Conservation (phyloP, 2,113 vertebrate species). For the Limanda limanda region DNA sequence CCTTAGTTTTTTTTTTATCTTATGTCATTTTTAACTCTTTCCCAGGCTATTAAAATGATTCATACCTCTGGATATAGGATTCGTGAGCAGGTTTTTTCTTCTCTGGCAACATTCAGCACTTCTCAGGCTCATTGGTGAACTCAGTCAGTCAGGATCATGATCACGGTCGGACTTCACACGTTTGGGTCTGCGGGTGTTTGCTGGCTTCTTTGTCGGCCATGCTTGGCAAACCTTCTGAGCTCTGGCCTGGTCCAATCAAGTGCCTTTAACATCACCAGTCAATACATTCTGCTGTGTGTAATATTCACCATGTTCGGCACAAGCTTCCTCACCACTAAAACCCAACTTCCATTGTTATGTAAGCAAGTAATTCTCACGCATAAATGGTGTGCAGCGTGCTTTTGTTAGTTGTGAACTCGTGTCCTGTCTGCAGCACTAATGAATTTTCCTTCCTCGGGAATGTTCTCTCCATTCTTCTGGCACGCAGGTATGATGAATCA, state of each 20-base stretch:
- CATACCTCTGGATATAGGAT: slow-evolving; percentile 20
- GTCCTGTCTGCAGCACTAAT: slow-evolving; percentile 13
- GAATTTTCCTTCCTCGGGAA: slow-evolving; percentile 22
- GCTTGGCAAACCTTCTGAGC: slow-evolving; percentile 50
- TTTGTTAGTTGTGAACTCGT: slow-evolving; percentile 5
- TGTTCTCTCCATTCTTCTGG: slow-evolving; percentile 40
- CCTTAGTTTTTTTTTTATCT: slow-evolving; percentile 20
- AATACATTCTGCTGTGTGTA: slow-evolving; percentile 36
- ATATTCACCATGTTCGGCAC: slow-evolving; percentile 55
- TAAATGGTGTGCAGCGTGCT: slow-evolving; percentile 2
- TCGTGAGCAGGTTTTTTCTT: neutral
- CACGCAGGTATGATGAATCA: slow-evolving; percentile 95
- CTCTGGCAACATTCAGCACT: slow-evolving; percentile 5
- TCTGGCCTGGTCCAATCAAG: slow-evolving; percentile 74
- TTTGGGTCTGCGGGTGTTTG: slow-evolving; percentile 18
- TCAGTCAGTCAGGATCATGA: neutral
- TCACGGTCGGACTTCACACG: neutral
- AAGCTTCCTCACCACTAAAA: slow-evolving; percentile 72
- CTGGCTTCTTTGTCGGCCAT: neutral
- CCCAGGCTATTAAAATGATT: slow-evolving; percentile 47
- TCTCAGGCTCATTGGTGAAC: slow-evolving; percentile 14
- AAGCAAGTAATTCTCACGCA: slow-evolving; percentile 22
- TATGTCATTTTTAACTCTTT: slow-evolving; percentile 28
- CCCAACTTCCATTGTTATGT: slow-evolving; percentile 39
- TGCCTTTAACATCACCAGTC: slow-evolving; percentile 46